Evolutionary conservation across 2,113 vertebrate species (phyloP).

Genomic region (Athene cunicularia): DNA sequence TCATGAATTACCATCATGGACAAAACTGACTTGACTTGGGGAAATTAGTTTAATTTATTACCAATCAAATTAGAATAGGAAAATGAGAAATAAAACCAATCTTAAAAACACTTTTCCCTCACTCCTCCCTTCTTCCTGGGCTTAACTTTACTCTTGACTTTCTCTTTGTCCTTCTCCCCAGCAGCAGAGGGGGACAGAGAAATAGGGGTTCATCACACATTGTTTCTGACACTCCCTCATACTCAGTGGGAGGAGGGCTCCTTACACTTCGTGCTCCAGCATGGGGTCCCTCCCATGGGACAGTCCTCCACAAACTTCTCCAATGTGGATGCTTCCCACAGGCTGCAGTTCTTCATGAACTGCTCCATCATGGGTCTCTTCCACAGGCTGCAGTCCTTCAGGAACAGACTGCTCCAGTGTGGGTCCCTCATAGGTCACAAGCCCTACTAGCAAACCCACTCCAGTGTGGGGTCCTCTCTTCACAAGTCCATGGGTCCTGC

Average conservation of each 20-base stretch:
- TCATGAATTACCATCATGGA: no score
- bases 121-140: background rate
- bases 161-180: background rate
- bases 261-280: no score
- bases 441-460: background rate
- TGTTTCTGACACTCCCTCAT: background rate
- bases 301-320: background rate
- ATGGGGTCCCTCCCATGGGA: accelerated
- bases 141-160: no score
- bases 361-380: background rate
- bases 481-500: background rate
- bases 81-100: background rate
- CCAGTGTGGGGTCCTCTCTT: background rate
- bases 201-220: accelerated
- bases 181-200: background rate
- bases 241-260: no score
- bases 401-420: background rate
- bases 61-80: background rate
- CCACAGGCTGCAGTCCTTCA: background rate
- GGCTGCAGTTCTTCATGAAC: background rate
- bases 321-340: background rate
- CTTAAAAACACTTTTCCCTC: background rate
- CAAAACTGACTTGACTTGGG: background rate
- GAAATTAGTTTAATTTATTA: background rate
- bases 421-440: background rate